phyloP scores from a whole-genome alignment of 2,797 vertebrate genomes.

The Alauda arvensis region DNA sequence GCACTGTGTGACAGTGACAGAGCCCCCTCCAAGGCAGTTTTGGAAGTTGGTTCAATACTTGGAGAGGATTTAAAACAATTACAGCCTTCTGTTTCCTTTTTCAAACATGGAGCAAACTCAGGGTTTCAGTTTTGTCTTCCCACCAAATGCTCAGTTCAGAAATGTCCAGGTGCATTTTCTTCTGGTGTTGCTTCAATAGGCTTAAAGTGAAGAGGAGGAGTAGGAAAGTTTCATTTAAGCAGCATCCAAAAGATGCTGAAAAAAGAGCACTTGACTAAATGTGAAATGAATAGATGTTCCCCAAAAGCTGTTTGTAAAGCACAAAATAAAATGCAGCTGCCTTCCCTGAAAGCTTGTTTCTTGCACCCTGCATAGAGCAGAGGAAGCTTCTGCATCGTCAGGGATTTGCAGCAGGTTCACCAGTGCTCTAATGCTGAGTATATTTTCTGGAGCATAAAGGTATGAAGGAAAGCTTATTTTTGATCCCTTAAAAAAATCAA shows the following conservation, averaged over 20 bases:
- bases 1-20: background rate
- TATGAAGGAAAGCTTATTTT: background rate
- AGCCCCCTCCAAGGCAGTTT: fast-evolving
- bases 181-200: background rate
- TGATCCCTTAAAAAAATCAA: slow-evolving; percentile 4
- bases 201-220: background rate
- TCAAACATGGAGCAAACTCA: background rate
- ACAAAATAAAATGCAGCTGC: background rate
- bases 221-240: background rate
- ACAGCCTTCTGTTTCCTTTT: background rate
- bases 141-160: background rate
- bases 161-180: background rate
- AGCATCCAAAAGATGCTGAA: background rate
- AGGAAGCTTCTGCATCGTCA: background rate
- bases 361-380: background rate
- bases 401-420: background rate
- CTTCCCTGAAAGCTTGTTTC: background rate
- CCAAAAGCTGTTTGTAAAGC: background rate
- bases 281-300: background rate
- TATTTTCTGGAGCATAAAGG: background rate
- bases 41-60: background rate
- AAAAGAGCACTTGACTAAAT: background rate
- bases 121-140: background rate
- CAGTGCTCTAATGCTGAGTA: background rate
- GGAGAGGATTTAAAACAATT: background rate